These are phyloP conservation scores for Myotis vivesi DNA, from an alignment of 2,797 vertebrate genomes.

Conservation along the genomic window DNA sequence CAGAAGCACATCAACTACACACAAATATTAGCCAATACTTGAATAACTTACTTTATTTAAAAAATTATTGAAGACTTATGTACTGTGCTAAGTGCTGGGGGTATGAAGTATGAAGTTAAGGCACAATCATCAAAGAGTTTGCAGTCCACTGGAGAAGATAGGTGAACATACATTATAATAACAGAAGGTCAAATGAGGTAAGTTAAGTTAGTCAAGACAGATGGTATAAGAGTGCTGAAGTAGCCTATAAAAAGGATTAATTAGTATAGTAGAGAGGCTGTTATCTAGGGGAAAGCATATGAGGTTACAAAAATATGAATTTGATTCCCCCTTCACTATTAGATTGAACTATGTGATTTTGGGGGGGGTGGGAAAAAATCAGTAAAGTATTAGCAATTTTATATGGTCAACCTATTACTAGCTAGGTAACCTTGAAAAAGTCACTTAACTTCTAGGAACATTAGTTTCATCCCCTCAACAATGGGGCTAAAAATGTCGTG, in stretches of 20 bases:
- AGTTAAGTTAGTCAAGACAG: neutral
- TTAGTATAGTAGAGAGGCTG: neutral
- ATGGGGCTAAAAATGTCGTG: neutral
- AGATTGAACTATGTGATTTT: neutral
- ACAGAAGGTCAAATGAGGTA: neutral
- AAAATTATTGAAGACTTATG: neutral
- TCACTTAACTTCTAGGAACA: conserved; percentile 16
- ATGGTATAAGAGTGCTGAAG: neutral
- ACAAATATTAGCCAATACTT: neutral
- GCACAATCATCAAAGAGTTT: neutral
- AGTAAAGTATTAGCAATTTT: neutral
- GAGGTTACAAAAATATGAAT: neutral
- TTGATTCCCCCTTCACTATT: neutral
- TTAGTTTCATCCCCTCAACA: neutral
- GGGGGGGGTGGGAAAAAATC: neutral
- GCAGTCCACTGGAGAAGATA: neutral
- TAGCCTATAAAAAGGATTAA: neutral
- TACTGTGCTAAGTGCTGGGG: neutral
- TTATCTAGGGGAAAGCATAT: neutral
- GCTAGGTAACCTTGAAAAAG: neutral
- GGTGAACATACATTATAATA: neutral
- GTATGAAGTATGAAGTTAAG: neutral
- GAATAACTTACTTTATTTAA: neutral
- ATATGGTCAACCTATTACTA: neutral
- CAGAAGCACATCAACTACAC: neutral